phyloP scores from a whole-genome alignment of 2,888 invertebrate genomes.

The Cephus runcator region DNA sequence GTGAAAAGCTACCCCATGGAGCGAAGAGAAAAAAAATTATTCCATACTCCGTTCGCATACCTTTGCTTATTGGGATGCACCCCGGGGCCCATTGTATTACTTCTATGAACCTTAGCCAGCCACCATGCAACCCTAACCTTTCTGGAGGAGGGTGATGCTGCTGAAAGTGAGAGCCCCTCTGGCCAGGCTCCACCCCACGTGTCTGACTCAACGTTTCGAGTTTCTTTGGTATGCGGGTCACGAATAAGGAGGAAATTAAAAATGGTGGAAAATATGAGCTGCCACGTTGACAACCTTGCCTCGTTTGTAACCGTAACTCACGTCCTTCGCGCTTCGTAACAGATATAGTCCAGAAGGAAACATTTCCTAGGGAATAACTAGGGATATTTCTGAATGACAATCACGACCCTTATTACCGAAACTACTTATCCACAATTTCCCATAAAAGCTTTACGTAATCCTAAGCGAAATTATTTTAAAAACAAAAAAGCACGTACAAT shows the following conservation, averaged over 20 bases:
- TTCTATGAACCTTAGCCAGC: slow-evolving; percentile 36
- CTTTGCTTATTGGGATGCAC: slow-evolving; percentile 48
- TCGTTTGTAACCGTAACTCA: not conserved
- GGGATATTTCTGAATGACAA: not conserved
- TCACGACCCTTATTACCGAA: not conserved
- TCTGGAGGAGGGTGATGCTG: slow-evolving; percentile 27
- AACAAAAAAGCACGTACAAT: not conserved
- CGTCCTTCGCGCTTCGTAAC: not conserved
- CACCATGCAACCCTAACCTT: slow-evolving; percentile 44
- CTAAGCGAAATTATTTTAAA: not conserved
- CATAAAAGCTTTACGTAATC: not conserved
- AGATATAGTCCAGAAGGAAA: not conserved
- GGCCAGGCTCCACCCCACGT: slow-evolving; percentile 44
- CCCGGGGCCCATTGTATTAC: slow-evolving; percentile 49
- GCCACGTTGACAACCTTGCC: not conserved
- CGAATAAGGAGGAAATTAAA: not conserved
- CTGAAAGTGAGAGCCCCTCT: slow-evolving; percentile 20
- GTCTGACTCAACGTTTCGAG: not conserved
- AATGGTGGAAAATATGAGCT: not conserved
- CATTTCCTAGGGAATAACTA: not conserved
- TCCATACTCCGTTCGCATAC: slow-evolving; percentile 32
- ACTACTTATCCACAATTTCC: not conserved
- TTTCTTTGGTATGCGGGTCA: not conserved
- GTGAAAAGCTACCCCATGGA: slow-evolving; percentile 51
- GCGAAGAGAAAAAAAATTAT: slow-evolving; percentile 20